phyloP scores from a whole-genome alignment of 2,888 invertebrate genomes.

The Dasypolia templi region DNA sequence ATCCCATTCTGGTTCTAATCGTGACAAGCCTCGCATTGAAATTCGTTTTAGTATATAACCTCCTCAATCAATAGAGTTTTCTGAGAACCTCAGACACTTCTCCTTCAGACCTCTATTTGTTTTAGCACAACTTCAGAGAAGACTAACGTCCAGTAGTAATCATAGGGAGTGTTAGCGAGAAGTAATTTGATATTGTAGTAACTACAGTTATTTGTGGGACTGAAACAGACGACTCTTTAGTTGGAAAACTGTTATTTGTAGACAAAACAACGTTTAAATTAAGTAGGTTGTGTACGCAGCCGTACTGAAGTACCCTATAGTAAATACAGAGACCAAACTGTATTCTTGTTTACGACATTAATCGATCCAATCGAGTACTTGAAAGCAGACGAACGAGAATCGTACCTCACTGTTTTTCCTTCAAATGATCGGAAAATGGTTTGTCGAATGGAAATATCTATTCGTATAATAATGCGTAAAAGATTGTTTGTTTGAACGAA shows the following conservation, averaged over 20 bases:
- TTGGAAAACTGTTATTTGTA: slow-evolving; percentile 42
- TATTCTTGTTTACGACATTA: slow-evolving; percentile 43
- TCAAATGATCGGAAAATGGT: background rate
- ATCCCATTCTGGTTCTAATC: background rate
- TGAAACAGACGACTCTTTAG: slow-evolving; percentile 37
- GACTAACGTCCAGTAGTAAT: background rate
- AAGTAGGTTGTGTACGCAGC: slow-evolving; percentile 41
- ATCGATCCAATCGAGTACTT: slow-evolving; percentile 31
- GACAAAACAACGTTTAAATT: slow-evolving; percentile 53
- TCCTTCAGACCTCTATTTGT: too few relatives aligned
- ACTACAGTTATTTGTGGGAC: slow-evolving; percentile 14
- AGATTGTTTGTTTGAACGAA: background rate
- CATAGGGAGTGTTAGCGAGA: background rate
- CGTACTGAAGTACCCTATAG: slow-evolving; percentile 25
- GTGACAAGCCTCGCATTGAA: too few relatives aligned
- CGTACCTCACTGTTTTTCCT: slow-evolving; percentile 2
- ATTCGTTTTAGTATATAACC: background rate
- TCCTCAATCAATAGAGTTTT: background rate
- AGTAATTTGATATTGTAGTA: slow-evolving; percentile 24
- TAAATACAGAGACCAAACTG: slow-evolving; percentile 43
- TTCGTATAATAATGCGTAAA: background rate
- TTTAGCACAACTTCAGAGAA: background rate
- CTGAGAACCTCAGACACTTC: background rate
- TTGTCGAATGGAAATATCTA: background rate
- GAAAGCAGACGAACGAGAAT: slow-evolving; percentile 17